phyloP scores from a whole-genome alignment of 2,797 vertebrate species.

The Hoplostethus mediterraneus region DNA sequence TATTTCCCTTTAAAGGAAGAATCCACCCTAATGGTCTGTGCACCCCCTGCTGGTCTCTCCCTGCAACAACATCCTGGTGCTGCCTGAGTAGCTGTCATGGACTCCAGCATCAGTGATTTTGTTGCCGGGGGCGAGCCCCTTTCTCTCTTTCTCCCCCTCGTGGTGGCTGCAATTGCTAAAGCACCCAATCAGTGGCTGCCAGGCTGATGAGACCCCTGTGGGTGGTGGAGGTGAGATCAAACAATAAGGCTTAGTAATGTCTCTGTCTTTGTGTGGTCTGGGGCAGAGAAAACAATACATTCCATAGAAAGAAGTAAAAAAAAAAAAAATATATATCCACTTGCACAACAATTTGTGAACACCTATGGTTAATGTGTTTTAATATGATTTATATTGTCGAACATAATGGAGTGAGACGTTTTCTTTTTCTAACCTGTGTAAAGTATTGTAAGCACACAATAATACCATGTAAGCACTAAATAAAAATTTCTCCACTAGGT shows the following conservation, averaged over 20 bases:
- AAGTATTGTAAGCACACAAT: background rate
- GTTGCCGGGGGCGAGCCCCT: constrained; percentile 92
- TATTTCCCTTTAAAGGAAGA: background rate
- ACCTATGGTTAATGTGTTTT: background rate
- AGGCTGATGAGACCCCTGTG: constrained; percentile 19
- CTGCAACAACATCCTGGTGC: constrained; percentile 99
- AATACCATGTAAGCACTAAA: too few species aligned
- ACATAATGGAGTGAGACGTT: background rate
- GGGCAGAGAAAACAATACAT: background rate
- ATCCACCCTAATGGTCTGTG: constrained; percentile 33
- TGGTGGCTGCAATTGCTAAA: constrained; percentile 33
- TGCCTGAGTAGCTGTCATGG: constrained; percentile 92
- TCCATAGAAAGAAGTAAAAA: background rate
- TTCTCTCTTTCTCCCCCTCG: constrained; percentile 30
- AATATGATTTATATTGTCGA: too few species aligned
- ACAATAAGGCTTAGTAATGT: constrained; percentile 1
- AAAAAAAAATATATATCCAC: background rate
- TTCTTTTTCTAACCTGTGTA: background rate
- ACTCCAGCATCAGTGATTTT: constrained; percentile 99
- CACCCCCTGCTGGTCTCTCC: constrained; percentile 80
- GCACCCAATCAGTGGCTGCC: constrained; percentile 35
- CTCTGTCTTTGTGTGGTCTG: background rate
- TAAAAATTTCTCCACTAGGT: too few species aligned
- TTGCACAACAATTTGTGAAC: too few species aligned
- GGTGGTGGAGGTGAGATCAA: constrained; percentile 57